Evolutionary conservation across 2,113 vertebrate genomes (phyloP).

Genomic region (Tretioscincus oriximinensis): DNA sequence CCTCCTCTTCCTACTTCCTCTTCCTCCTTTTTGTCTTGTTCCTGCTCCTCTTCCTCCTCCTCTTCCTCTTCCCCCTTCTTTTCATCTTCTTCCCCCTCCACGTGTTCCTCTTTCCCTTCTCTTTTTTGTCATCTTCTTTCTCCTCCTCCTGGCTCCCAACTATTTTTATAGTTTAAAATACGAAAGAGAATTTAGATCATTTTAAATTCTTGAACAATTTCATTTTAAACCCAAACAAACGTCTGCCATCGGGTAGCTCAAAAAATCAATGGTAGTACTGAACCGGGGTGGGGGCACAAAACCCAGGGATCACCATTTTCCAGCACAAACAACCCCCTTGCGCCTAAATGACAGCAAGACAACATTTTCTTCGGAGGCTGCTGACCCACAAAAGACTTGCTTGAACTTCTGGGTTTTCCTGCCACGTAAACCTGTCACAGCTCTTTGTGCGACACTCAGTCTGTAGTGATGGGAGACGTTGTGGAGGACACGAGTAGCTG

Average conservation of each 20-base stretch:
- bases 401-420: constrained; percentile 4
- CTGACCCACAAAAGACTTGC: constrained; percentile 26
- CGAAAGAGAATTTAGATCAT: not conserved
- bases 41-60: too few relatives aligned
- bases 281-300: not conserved
- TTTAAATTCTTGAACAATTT: not conserved
- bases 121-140: too few relatives aligned
- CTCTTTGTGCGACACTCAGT: not conserved
- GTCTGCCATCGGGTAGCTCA: not conserved
- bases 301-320: not conserved
- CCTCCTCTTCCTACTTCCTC: too few relatives aligned
- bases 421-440: constrained; percentile 24
- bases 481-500: not conserved
- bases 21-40: too few relatives aligned
- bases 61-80: too few relatives aligned
- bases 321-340: constrained; percentile 15
- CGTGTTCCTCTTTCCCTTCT: too few relatives aligned
- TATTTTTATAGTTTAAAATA: not conserved
- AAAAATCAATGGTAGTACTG: not conserved
- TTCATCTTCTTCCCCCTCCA: too few relatives aligned
- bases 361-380: constrained; percentile 13
- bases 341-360: constrained; percentile 21
- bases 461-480: not conserved
- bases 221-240: not conserved
- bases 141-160: too few relatives aligned